Percentiles rank a stretch among this genome's conserved stretches.
phyloP scores from a whole-genome alignment of 2,888 invertebrate genomes.

The Plebejus melissa region DNA sequence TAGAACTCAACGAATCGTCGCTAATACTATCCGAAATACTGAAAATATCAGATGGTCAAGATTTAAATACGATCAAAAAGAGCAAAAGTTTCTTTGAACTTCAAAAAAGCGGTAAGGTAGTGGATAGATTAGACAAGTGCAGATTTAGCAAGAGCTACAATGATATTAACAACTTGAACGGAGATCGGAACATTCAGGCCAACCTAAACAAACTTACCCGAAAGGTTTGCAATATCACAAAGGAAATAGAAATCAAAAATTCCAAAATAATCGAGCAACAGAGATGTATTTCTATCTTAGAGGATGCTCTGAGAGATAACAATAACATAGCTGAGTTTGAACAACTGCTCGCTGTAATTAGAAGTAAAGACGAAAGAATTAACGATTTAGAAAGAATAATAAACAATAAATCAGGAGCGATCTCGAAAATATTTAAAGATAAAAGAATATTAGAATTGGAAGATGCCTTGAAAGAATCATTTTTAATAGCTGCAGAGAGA shows the following conservation, averaged over 20 bases:
- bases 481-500: slow-evolving; percentile 83
- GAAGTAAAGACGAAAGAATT: slow-evolving; percentile 83
- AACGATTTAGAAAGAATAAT: slow-evolving; percentile 86
- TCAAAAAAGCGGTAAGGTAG: slow-evolving; percentile 80
- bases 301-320: slow-evolving; percentile 75
- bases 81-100: slow-evolving; percentile 71
- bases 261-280: slow-evolving; percentile 78
- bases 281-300: slow-evolving; percentile 72
- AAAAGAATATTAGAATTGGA: slow-evolving; percentile 86
- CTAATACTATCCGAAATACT: slow-evolving; percentile 70
- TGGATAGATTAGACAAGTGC: slow-evolving; percentile 76
- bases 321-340: slow-evolving; percentile 79
- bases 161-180: slow-evolving; percentile 52
- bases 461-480: slow-evolving; percentile 90
- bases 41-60: slow-evolving; percentile 67
- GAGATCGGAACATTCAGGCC: slow-evolving; percentile 46
- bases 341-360: slow-evolving; percentile 76
- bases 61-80: slow-evolving; percentile 58
- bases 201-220: slow-evolving; percentile 58
- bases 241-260: slow-evolving; percentile 71
- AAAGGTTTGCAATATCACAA: slow-evolving; percentile 65
- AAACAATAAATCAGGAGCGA: slow-evolving; percentile 68
- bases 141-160: slow-evolving; percentile 69
- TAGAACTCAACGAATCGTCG: slow-evolving; percentile 75
- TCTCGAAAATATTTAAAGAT: slow-evolving; percentile 62